A percentile compares a stretch with the other conserved stretches of the same genome.
Conservation (phyloP, 1,140 invertebrate species). For the Amyelois transitella region DNA sequence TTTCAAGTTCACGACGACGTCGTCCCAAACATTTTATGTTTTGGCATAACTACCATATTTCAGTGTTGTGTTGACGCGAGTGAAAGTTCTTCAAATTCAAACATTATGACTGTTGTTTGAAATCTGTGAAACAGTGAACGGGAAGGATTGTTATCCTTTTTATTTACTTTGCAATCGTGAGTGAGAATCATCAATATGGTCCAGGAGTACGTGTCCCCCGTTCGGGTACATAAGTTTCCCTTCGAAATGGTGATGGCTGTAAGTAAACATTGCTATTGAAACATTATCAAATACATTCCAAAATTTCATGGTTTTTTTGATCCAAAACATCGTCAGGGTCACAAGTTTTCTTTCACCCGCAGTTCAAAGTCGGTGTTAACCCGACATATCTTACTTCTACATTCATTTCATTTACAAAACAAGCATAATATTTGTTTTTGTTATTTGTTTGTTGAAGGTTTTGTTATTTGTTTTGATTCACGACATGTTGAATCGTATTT, state of each 20-base stretch:
- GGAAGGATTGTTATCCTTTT: conserved; percentile 40
- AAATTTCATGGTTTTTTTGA: not conserved
- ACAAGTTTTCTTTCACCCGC: not conserved
- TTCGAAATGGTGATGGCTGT: conserved; percentile 98
- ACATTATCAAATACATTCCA: not conserved
- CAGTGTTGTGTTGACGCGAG: conserved; percentile 40
- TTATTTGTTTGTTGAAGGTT: too few species aligned
- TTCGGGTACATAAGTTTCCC: conserved; percentile 96
- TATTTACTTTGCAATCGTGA: conserved; percentile 29
- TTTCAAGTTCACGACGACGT: conserved; percentile 30
- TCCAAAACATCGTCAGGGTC: conserved; percentile 4
- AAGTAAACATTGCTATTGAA: conserved; percentile 69
- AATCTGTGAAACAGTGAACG: conserved; percentile 38
- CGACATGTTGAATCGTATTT: too few species aligned
- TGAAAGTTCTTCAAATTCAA: conserved; percentile 40
- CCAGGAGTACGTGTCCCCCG: conserved; percentile 96
- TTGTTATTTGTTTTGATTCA: too few species aligned
- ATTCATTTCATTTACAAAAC: too few species aligned
- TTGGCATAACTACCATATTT: conserved; percentile 51
- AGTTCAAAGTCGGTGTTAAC: not conserved
- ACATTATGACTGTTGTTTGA: conserved; percentile 55
- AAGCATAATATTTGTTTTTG: too few species aligned
- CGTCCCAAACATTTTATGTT: conserved; percentile 28
- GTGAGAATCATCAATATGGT: conserved; percentile 83
- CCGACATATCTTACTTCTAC: not conserved